A percentile compares a stretch with the other conserved stretches of the same genome.
These are phyloP conservation scores for Cyphomyrus plagiostoma DNA, from an alignment of 2,113 vertebrate genomes.

Conservation along the genomic window DNA sequence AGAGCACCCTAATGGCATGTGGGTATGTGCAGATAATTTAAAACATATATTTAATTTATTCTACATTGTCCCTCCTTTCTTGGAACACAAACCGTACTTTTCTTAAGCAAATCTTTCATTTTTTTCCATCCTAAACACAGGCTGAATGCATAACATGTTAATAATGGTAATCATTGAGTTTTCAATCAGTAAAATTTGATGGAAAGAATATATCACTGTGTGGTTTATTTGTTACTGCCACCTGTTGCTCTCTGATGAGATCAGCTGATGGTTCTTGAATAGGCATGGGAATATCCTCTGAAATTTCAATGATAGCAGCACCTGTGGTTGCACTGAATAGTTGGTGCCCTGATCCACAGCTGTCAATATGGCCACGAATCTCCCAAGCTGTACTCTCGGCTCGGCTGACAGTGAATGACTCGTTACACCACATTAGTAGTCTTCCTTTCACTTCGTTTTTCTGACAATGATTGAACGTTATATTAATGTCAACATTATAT, in stretches of 20 bases:
- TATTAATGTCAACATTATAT: background rate
- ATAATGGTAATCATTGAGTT: background rate
- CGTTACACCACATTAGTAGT: background rate
- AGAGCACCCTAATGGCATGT: no score
- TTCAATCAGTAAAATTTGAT: background rate
- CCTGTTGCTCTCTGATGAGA: background rate
- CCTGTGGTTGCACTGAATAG: background rate
- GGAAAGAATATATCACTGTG: background rate
- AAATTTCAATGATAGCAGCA: background rate
- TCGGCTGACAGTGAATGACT: background rate
- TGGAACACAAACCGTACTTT: background rate
- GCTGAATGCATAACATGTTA: background rate
- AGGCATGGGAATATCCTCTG: background rate
- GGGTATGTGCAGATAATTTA: no score
- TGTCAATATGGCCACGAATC: background rate
- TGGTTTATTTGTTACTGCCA: background rate
- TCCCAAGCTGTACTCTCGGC: background rate
- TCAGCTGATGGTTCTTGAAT: background rate
- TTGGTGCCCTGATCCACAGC: background rate
- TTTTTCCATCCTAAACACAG: background rate
- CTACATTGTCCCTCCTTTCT: background rate
- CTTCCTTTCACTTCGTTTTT: background rate
- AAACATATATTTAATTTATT: background rate
- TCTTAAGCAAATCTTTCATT: background rate
- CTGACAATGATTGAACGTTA: background rate